Evolutionary conservation across 2,888 invertebrate genomes (phyloP).

Genomic region (Tetragonula carbonaria): DNA sequence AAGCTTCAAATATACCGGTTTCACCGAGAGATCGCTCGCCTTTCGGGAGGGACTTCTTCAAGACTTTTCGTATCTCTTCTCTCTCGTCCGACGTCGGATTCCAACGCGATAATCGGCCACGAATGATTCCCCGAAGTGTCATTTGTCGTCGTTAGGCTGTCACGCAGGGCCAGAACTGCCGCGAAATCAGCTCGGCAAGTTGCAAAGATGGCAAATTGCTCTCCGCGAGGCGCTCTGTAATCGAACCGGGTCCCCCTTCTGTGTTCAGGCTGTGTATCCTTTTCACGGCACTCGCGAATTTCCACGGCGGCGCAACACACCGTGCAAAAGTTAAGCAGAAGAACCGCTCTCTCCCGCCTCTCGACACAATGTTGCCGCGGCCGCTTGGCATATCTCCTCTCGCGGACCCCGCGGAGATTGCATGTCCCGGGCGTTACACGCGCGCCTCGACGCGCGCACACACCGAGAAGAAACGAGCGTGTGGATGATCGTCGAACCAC

Average conservation of each 20-base stretch:
- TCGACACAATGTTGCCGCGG: conserved; percentile 57
- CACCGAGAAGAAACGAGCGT: conserved; percentile 27
- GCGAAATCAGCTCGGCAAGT: conserved; percentile 1
- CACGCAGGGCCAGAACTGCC: conserved; percentile 4
- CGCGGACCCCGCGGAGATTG: conserved; percentile 53
- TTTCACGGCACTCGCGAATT: conserved; percentile 19
- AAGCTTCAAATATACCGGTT: not conserved
- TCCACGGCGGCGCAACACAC: conserved; percentile 4
- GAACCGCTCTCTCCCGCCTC: not conserved
- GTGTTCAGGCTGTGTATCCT: not conserved
- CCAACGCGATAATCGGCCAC: conserved; percentile 18
- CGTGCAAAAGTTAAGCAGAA: conserved; percentile 10
- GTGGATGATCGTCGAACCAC: conserved; percentile 61
- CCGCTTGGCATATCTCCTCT: conserved; percentile 20
- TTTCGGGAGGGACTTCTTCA: too few relatives aligned
- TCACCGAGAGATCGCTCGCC: not conserved
- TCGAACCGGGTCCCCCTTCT: not conserved
- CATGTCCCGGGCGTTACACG: conserved; percentile 53
- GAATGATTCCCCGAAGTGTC: conserved; percentile 11
- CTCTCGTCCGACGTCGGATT: not conserved
- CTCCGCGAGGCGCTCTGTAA: not conserved
- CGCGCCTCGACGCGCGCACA: conserved; percentile 55
- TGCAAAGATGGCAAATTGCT: conserved; percentile 34
- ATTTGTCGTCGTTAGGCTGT: conserved; percentile 41
- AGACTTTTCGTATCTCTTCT: not conserved